These are phyloP conservation scores for Eulemur rubriventer DNA, from an alignment of 2,797 vertebrate genomes.

Conservation along the genomic window DNA sequence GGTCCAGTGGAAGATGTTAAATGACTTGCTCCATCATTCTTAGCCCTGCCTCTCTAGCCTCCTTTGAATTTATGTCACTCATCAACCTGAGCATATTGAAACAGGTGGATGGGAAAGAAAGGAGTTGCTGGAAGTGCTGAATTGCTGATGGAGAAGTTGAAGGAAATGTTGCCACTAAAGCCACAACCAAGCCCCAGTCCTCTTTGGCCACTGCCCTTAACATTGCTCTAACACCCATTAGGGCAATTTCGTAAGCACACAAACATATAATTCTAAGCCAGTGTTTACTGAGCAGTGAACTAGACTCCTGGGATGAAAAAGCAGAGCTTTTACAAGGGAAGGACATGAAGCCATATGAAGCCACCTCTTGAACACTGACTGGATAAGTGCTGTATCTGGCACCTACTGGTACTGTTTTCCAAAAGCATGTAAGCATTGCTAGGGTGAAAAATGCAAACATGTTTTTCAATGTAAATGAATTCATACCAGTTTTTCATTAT, in stretches of 20 bases:
- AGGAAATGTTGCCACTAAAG: neutral
- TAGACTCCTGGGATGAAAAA: neutral
- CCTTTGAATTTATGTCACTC: neutral
- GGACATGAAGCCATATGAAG: neutral
- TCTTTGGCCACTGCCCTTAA: neutral
- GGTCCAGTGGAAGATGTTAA: neutral
- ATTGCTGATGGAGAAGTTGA: neutral
- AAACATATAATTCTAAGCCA: neutral
- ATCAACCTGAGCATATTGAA: neutral
- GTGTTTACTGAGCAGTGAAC: neutral
- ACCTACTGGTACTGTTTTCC: neutral
- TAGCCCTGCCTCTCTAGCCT: neutral
- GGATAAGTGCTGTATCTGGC: neutral
- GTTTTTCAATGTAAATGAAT: slow-evolving; percentile 6
- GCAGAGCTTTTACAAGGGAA: neutral
- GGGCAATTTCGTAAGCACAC: neutral
- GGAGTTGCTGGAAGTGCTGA: neutral
- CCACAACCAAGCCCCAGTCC: neutral
- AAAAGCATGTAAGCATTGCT: neutral
- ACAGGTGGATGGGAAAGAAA: neutral
- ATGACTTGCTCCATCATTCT: neutral
- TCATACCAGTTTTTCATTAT: neutral
- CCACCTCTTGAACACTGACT: neutral
- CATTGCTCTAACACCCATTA: neutral
- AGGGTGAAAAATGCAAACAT: neutral